phyloP scores from a whole-genome alignment of 2,797 vertebrate species.

The Pangasius macronema region DNA sequence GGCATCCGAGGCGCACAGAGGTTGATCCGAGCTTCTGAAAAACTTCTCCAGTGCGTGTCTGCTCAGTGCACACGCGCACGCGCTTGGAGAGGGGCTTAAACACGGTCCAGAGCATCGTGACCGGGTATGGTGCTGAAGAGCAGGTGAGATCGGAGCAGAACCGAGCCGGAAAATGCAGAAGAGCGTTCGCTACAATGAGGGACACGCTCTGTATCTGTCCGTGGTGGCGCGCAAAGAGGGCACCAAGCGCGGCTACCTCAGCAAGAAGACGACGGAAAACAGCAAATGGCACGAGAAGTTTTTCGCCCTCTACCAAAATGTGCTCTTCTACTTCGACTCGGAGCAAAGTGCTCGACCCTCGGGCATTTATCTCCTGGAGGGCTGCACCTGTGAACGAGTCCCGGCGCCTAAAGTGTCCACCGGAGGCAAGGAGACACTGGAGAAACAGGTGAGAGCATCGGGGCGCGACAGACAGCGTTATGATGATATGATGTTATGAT shows the following conservation, averaged over 20 bases:
- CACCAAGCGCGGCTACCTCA: conserved; percentile 82
- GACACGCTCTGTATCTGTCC: conserved; percentile 84
- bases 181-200: conserved; percentile 87
- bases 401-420: conserved; percentile 75
- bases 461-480: not conserved
- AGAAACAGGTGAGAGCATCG: conserved; percentile 79
- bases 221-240: conserved; percentile 84
- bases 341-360: conserved; percentile 84
- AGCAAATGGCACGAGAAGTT: conserved; percentile 89
- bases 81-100: not conserved
- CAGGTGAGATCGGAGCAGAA: conserved; percentile 35
- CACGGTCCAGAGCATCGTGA: not conserved
- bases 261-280: conserved; percentile 84
- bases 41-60: conserved; percentile 66
- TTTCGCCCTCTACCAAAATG: conserved; percentile 88
- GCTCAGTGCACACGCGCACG: not conserved
- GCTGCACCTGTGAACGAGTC: conserved; percentile 83
- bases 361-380: conserved; percentile 86
- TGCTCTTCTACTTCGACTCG: conserved; percentile 87
- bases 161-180: conserved; percentile 83
- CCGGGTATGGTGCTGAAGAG: conserved; percentile 21
- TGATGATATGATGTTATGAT: not conserved
- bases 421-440: conserved; percentile 76
- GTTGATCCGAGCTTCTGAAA: conserved; percentile 59
- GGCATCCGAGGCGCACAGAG: not conserved